Conservation (phyloP, 92 coral and sea anemone species). For the Umimayanthus chanpuru region DNA sequence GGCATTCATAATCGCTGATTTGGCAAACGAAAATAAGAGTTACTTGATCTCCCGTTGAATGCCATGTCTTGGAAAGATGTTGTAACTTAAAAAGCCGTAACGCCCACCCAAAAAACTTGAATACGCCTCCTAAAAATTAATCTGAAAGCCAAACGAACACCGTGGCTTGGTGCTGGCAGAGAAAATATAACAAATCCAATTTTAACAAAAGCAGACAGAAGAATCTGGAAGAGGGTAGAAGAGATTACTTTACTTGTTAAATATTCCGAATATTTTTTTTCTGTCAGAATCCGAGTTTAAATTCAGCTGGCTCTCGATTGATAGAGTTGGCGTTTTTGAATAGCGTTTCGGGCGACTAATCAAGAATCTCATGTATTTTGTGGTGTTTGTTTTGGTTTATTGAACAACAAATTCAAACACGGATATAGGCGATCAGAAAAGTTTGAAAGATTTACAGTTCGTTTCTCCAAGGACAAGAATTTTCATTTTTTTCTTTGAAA, state of each 20-base stretch:
- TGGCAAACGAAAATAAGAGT: not conserved
- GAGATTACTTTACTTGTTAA: not conserved
- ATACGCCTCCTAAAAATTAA: not conserved
- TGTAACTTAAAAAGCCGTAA: not conserved
- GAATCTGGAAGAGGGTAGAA: not conserved
- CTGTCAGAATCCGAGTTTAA: not conserved
- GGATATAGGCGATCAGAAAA: too few relatives aligned
- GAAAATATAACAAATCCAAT: not conserved
- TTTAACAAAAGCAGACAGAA: not conserved
- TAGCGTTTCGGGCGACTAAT: slow-evolving; percentile 17
- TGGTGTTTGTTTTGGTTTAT: not conserved
- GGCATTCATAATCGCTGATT: not conserved
- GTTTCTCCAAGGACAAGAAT: not conserved
- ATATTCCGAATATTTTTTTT: not conserved
- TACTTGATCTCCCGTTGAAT: not conserved
- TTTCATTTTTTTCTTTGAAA: not conserved
- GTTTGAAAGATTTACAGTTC: not conserved
- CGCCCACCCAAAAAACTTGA: not conserved
- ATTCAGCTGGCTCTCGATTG: not conserved
- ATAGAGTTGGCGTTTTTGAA: not conserved
- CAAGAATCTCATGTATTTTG: slow-evolving; percentile 1
- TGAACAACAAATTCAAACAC: not conserved
- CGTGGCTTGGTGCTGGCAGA: not conserved
- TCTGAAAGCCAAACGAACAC: slow-evolving; percentile 2
- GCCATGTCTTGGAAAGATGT: not conserved